Percentiles rank a stretch among this genome's conserved stretches.
Conservation (phyloP, 2,113 vertebrate species). For the Lucifuga dentata region DNA sequence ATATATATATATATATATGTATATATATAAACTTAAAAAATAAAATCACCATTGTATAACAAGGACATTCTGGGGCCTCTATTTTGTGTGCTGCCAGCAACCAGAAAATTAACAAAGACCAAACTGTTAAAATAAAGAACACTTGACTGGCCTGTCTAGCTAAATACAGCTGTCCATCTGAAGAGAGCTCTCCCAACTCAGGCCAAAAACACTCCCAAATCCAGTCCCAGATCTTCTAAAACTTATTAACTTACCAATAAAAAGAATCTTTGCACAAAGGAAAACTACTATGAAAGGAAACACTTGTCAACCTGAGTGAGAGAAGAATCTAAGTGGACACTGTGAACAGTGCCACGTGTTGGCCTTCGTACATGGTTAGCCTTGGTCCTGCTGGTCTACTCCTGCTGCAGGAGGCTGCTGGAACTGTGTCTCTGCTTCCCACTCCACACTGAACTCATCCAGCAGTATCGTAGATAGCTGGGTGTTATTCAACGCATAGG, state of each 20-base stretch:
- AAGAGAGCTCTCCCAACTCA: slow-evolving; percentile 44
- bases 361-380: slow-evolving; percentile 73
- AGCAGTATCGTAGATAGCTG: slow-evolving; percentile 86
- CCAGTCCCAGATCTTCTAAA: slow-evolving; percentile 61
- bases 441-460: slow-evolving; percentile 84
- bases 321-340: slow-evolving; percentile 80
- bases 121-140: slow-evolving; percentile 45
- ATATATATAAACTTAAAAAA: slow-evolving; percentile 64
- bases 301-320: slow-evolving; percentile 93
- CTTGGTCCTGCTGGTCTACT: slow-evolving; percentile 69
- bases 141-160: slow-evolving; percentile 48
- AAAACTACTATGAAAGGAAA: slow-evolving; percentile 81
- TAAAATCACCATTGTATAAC: slow-evolving; percentile 65
- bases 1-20: slow-evolving; percentile 54
- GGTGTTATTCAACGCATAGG: slow-evolving; percentile 78
- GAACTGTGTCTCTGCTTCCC: slow-evolving; percentile 78
- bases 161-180: slow-evolving; percentile 38
- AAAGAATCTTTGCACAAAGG: slow-evolving; percentile 80
- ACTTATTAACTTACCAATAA: slow-evolving; percentile 70
- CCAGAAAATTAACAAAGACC: slow-evolving; percentile 58
- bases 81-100: slow-evolving; percentile 72
- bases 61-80: slow-evolving; percentile 68
- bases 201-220: slow-evolving; percentile 38
- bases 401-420: slow-evolving; percentile 59
- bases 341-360: slow-evolving; percentile 59